These are phyloP conservation scores for Nezara viridula DNA, from an alignment of 2,888 invertebrate species.

Conservation along the genomic window DNA sequence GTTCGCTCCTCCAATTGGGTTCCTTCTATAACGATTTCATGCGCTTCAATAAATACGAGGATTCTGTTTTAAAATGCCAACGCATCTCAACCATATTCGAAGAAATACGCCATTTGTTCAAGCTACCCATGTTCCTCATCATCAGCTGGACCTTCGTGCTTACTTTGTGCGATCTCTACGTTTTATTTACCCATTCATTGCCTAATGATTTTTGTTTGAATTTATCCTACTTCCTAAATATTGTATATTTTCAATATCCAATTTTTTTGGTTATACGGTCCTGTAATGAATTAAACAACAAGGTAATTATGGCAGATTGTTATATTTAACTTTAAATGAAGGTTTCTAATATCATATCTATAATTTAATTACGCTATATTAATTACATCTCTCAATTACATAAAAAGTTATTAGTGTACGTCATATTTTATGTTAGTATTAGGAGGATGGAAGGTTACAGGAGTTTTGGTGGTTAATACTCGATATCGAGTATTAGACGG, in stretches of 20 bases:
- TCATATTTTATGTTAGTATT: too few relatives aligned
- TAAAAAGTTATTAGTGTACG: too few relatives aligned
- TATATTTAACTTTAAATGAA: too few relatives aligned
- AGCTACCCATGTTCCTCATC: background rate
- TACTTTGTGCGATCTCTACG: background rate
- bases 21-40: background rate
- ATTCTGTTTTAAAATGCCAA: background rate
- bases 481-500: too few relatives aligned
- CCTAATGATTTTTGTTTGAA: background rate
- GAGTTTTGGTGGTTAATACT: too few relatives aligned
- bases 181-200: background rate
- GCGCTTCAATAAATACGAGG: conserved; percentile 3
- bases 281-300: background rate
- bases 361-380: too few relatives aligned
- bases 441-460: too few relatives aligned
- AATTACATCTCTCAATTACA: too few relatives aligned
- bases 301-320: too few relatives aligned
- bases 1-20: background rate
- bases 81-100: background rate
- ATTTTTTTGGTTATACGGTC: background rate
- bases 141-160: background rate
- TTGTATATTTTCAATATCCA: background rate
- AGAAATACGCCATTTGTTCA: background rate
- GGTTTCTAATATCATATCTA: too few relatives aligned
- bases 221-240: background rate